Percentiles rank a stretch among this genome's conserved stretches.
Evolutionary conservation across 2,113 vertebrate species (phyloP).

Genomic region (Sclerurus mexicanus): DNA sequence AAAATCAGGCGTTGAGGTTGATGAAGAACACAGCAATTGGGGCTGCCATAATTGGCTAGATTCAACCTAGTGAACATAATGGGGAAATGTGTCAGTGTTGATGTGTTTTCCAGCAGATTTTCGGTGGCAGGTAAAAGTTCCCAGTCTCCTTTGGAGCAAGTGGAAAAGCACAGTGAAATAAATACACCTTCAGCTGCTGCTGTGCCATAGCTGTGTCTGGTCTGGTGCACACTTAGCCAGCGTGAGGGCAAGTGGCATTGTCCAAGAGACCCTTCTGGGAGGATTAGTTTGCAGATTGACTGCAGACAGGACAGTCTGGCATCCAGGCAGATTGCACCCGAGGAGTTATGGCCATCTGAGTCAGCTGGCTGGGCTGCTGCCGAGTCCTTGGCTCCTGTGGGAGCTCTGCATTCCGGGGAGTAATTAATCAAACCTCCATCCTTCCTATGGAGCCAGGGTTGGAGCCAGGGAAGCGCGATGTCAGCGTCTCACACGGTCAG

Average conservation of each 20-base stretch:
- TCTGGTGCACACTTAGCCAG: not conserved
- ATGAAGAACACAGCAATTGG: not conserved
- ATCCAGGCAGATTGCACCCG: not conserved
- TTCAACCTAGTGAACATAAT: not conserved
- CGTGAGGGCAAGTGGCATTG: not conserved
- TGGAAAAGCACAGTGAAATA: not conserved
- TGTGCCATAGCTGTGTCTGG: not conserved
- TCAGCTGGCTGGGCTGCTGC: slow-evolving; percentile 3
- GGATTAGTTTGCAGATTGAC: not conserved
- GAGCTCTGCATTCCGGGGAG: not conserved
- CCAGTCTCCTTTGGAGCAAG: not conserved
- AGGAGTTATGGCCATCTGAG: not conserved
- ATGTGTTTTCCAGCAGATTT: not conserved
- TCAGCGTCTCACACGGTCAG: not conserved
- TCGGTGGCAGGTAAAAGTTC: not conserved
- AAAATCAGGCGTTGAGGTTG: not conserved
- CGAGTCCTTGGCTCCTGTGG: not conserved
- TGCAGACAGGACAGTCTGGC: not conserved
- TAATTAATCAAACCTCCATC: slow-evolving; percentile 14
- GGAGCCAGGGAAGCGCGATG: slow-evolving; percentile 5
- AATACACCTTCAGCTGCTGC: not conserved
- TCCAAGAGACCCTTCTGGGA: not conserved
- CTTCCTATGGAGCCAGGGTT: not conserved
- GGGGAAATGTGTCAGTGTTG: not conserved
- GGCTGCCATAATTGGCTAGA: not conserved